Evolutionary conservation across 2,888 invertebrate genomes (phyloP), one percentile per base, ranked within the genome.

Genomic region (Meiosimyza platycephala): DNA sequence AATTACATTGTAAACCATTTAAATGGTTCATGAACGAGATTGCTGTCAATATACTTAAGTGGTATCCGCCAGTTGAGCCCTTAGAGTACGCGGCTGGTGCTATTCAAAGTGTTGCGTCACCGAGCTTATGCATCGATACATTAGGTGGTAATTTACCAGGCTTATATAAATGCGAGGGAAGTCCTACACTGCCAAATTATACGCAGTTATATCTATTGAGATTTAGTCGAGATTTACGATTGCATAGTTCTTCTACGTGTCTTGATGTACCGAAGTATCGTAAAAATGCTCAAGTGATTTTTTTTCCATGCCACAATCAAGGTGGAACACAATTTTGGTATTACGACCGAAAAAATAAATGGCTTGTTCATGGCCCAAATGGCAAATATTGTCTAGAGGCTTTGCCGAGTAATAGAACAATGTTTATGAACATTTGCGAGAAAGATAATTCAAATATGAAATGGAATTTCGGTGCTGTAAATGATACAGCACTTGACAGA

Each of bases 1-100:
- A 89, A 72, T 89, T 98, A 0, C 88, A 94, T 4, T 99, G 98
- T 88, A 97, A 97, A 86, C 89, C 96, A 0, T 99, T 99, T 88
- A 93, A 93, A 73, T 99, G 98, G 98, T 99, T 98, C 83, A 97
- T 99, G 90, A 93, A 95, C 73, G 92, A 94, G 81, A 90, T 99
- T 33, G 98, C 98, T 0, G 98, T 97, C 84, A 98, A 99, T 86
- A 89, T 97, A 75, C 90, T 93, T 0, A 92, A 93, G 71, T 93
- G 92, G 22, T 99, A 98, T 87, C 98, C 98, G 1, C 93, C 95
- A 0, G 88, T 96, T 0, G 97, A 98, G 81, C 98, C 98, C 0
- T 84, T 87, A 40, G 93, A 96, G 74, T 94, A 93, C 82, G 97
- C 95, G 0, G 88, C 89, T 70, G 98, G 98, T 71, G 92, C 93